These are phyloP conservation scores for Dermatophagoides farinae DNA, from an alignment of 1,140 invertebrate species.

Conservation along the genomic window DNA sequence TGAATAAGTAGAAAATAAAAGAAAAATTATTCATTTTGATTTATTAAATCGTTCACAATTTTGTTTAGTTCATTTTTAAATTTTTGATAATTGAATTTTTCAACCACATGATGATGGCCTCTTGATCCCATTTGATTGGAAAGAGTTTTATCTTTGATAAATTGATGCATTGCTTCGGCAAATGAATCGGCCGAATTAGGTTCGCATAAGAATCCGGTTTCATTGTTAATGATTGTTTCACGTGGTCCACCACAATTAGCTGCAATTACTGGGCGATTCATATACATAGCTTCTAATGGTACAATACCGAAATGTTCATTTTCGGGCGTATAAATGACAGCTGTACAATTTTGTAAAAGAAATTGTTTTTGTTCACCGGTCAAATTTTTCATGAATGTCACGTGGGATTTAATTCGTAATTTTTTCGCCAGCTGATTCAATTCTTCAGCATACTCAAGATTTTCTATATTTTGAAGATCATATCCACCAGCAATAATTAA, in stretches of 20 bases:
- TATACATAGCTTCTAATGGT: conserved; percentile 94
- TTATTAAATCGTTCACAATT: conserved; percentile 28
- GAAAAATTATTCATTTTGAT: background rate
- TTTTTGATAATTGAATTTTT: conserved; percentile 54
- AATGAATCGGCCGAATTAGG: conserved; percentile 41
- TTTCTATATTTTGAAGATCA: conserved; percentile 68
- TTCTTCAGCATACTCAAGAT: conserved; percentile 66
- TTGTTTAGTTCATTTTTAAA: conserved; percentile 45
- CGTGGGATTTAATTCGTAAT: conserved; percentile 44
- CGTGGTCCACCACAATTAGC: conserved; percentile 82
- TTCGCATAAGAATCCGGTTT: conserved; percentile 71
- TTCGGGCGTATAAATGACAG: conserved; percentile 79
- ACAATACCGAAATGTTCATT: conserved; percentile 99
- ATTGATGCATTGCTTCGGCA: conserved; percentile 48
- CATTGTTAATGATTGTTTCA: conserved; percentile 69
- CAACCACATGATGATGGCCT: conserved; percentile 45
- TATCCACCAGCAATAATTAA: conserved; percentile 93
- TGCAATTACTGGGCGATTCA: conserved; percentile 75
- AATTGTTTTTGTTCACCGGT: conserved; percentile 60
- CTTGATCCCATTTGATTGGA: conserved; percentile 41
- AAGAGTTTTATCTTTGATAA: conserved; percentile 35
- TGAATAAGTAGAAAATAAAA: background rate
- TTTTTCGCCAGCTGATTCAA: conserved; percentile 41
- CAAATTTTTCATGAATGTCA: conserved; percentile 68
- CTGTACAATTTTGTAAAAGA: conserved; percentile 47